These are phyloP conservation scores for Limnephilus lunatus DNA, from an alignment of 2,888 invertebrate species.

Conservation along the genomic window DNA sequence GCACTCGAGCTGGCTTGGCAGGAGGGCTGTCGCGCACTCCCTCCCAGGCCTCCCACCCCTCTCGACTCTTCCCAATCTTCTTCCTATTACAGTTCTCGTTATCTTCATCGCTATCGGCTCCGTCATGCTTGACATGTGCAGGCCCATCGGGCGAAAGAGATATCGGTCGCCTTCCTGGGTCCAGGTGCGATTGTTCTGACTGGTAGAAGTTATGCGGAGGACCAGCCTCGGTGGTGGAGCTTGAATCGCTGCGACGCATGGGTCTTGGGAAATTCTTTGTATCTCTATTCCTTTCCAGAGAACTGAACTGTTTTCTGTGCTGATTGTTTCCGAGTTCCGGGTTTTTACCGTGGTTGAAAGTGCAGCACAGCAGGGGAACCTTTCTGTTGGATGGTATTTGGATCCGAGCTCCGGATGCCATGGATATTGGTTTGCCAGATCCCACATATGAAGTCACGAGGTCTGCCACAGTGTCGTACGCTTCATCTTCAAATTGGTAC, in stretches of 20 bases:
- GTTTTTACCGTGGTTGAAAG: constrained; percentile 48
- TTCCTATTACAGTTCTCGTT: constrained; percentile 70
- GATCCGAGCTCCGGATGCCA: constrained; percentile 92
- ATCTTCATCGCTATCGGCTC: constrained; percentile 42
- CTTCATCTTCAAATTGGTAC: constrained; percentile 95
- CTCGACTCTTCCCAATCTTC: constrained; percentile 71
- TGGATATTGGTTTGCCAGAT: constrained; percentile 92
- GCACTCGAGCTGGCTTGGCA: constrained; percentile 81
- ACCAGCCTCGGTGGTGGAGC: background rate
- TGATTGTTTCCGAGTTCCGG: constrained; percentile 33
- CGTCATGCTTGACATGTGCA: background rate
- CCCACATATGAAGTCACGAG: constrained; percentile 96
- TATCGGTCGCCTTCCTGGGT: background rate
- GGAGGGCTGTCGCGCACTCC: constrained; percentile 77
- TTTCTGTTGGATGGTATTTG: constrained; percentile 90
- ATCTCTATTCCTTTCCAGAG: constrained; percentile 81
- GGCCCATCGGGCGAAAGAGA: constrained; percentile 82
- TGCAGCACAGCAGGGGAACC: constrained; percentile 83
- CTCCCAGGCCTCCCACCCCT: constrained; percentile 72
- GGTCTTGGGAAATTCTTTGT: constrained; percentile 74
- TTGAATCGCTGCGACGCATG: constrained; percentile 25
- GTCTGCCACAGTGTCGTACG: constrained; percentile 94
- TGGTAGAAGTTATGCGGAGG: constrained; percentile 9
- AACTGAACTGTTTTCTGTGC: constrained; percentile 69
- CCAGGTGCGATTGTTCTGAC: background rate